Evolutionary conservation across 2,113 vertebrate genomes (phyloP).

Genomic region (Pomatorhinus ruficollis): DNA sequence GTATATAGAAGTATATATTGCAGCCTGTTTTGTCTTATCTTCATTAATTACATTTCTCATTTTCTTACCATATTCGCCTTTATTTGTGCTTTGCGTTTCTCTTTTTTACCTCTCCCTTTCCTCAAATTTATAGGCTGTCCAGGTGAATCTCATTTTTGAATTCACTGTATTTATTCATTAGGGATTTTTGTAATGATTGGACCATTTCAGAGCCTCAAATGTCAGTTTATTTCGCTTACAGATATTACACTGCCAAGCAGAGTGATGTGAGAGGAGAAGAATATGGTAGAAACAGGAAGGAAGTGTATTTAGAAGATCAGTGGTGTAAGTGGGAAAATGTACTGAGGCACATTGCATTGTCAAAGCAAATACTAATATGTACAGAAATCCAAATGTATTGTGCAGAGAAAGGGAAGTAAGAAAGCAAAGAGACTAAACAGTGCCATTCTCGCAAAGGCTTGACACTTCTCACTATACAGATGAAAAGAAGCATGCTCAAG

Average conservation of each 20-base stretch:
- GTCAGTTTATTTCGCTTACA: not conserved
- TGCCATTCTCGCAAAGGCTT: not conserved
- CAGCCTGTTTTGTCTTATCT: not conserved
- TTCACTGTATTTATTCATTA: not conserved
- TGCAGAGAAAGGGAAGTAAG: not conserved
- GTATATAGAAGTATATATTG: not conserved
- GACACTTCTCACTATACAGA: not conserved
- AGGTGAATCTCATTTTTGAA: not conserved
- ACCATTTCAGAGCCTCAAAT: not conserved
- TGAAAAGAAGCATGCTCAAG: not conserved
- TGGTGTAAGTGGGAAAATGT: not conserved
- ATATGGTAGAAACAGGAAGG: not conserved
- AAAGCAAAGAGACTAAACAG: not conserved
- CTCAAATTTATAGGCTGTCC: not conserved
- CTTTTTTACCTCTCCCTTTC: not conserved
- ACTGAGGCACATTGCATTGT: not conserved
- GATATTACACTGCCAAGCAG: not conserved
- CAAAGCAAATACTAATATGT: accelerated
- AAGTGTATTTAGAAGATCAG: not conserved
- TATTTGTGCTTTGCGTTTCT: not conserved
- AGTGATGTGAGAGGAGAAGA: not conserved
- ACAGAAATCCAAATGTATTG: not conserved
- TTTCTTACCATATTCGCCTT: not conserved
- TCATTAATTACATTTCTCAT: not conserved
- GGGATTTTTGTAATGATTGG: not conserved